These are phyloP conservation scores for Drosophila ezoana DNA, from an alignment of 2,888 invertebrate species.

Conservation along the genomic window DNA sequence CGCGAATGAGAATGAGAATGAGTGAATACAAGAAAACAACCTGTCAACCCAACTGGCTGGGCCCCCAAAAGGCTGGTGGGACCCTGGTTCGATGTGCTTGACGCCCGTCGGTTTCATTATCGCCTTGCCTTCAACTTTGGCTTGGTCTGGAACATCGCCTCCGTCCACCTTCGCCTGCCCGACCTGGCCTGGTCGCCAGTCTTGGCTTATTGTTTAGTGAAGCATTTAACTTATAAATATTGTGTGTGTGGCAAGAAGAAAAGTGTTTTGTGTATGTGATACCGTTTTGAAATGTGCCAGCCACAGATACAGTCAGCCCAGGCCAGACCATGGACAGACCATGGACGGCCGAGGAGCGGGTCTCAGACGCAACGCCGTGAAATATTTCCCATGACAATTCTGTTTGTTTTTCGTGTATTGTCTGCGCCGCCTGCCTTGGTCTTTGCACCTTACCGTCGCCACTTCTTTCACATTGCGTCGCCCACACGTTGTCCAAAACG, in stretches of 20 bases:
- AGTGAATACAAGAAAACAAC: conserved; percentile 54
- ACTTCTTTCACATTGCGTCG: conserved; percentile 62
- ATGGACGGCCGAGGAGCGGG: conserved; percentile 7
- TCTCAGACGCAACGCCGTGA: conserved; percentile 55
- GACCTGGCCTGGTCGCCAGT: conserved; percentile 7
- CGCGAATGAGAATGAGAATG: conserved; percentile 25
- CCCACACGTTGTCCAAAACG: conserved; percentile 63
- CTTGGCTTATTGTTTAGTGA: conserved; percentile 79
- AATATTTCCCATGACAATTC: conserved; percentile 81
- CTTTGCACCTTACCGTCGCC: conserved; percentile 64
- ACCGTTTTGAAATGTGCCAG: conserved; percentile 73
- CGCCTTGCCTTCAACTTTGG: conserved; percentile 60
- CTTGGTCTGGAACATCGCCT: conserved; percentile 10
- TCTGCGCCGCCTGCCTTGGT: conserved; percentile 51
- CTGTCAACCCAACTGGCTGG: conserved; percentile 64
- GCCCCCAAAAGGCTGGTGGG: conserved; percentile 50
- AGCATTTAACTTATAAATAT: conserved; percentile 81
- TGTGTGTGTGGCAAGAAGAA: conserved; percentile 69
- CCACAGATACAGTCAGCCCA: conserved; percentile 33
- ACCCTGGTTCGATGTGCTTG: conserved; percentile 69
- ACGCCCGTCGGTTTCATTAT: conserved; percentile 72
- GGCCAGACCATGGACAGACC: too few species aligned
- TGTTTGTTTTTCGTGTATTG: conserved; percentile 80
- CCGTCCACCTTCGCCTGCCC: neutral
- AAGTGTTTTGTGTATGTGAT: conserved; percentile 76